Evolutionary conservation across 2,113 vertebrate genomes (phyloP).

Genomic region (Euleptes europaea): DNA sequence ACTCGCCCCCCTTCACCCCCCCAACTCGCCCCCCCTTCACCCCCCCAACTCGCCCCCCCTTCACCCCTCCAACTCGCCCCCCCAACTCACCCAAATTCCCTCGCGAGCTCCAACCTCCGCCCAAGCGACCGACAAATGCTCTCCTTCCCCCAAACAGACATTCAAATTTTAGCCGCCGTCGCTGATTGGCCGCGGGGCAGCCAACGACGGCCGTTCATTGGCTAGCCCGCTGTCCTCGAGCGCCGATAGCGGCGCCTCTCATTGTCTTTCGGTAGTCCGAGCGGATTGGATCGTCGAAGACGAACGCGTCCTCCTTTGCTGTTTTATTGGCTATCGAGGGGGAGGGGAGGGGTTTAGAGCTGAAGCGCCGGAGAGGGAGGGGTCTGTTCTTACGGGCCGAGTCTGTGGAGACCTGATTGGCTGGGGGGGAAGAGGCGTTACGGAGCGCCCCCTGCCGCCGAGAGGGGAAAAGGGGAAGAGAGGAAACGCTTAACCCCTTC

Average conservation of each 20-base stretch:
- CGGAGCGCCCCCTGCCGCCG: too few relatives aligned
- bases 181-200: not conserved
- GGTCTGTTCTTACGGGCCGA: too few relatives aligned
- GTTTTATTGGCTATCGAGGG: accelerated
- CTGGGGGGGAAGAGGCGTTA: too few relatives aligned
- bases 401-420: too few relatives aligned
- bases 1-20: not conserved
- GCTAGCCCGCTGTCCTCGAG: accelerated
- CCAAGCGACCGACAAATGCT: accelerated
- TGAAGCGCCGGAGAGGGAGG: not conserved
- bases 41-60: not conserved
- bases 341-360: accelerated
- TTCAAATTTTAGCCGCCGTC: constrained; percentile 43
- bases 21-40: not conserved
- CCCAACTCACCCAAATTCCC: not conserved
- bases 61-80: too few relatives aligned
- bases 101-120: not conserved
- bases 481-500: not conserved
- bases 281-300: not conserved
- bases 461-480: not conserved
- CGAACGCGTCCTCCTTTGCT: accelerated
- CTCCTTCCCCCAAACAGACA: not conserved
- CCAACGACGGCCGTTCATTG: constrained; percentile 32
- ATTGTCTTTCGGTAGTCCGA: not conserved
- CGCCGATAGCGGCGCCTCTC: not conserved